Evolutionary conservation across 2,888 invertebrate species (phyloP).

Genomic region (Strigamia transsilvanica): DNA sequence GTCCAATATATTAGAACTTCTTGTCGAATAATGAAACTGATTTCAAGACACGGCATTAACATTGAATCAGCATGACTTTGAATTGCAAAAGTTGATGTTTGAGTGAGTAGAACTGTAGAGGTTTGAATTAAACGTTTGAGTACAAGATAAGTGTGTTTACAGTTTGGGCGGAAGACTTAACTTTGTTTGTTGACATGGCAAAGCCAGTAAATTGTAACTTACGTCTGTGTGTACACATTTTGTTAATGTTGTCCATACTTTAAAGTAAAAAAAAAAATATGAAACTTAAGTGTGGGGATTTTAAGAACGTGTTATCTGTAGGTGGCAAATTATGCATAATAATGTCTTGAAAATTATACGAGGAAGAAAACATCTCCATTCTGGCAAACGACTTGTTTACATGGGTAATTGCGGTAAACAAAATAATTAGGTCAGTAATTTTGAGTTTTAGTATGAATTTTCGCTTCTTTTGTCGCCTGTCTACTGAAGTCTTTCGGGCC

Average conservation of each 20-base stretch:
- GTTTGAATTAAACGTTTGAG: not conserved
- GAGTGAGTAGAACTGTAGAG: not conserved
- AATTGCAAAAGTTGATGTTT: not conserved
- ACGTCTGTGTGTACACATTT: not conserved
- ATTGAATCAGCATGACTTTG: not conserved
- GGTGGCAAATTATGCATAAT: not conserved
- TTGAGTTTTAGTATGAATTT: not conserved
- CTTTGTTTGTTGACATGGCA: slow-evolving; percentile 22
- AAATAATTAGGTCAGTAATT: slow-evolving; percentile 21
- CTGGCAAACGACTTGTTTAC: slow-evolving; percentile 25
- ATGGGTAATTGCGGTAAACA: slow-evolving; percentile 19
- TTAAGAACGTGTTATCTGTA: not conserved
- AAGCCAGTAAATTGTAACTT: not conserved
- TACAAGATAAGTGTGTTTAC: not conserved
- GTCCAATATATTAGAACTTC: slow-evolving; percentile 15
- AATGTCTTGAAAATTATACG: not conserved
- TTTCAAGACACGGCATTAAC: not conserved
- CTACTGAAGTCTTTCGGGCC: not conserved
- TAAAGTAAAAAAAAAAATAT: not conserved
- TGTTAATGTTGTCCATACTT: not conserved
- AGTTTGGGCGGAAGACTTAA: not conserved
- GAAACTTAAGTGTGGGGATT: not conserved
- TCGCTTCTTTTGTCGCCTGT: not conserved
- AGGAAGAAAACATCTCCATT: slow-evolving; percentile 11
- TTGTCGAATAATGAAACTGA: not conserved